Conservation (phyloP, 2,888 invertebrate species). For the Bombylius major region DNA sequence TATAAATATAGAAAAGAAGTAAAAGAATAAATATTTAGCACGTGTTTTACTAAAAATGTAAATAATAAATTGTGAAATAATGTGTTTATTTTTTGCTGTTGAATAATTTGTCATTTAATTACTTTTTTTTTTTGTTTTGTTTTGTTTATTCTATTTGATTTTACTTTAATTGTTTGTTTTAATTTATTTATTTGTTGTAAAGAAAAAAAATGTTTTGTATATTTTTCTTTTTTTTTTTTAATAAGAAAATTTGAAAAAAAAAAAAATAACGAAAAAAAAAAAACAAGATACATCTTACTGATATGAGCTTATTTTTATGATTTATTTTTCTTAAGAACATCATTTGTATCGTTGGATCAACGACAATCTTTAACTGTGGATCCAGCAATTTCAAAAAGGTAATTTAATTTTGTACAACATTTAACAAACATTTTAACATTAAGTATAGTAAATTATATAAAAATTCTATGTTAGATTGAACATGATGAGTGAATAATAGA, state of each 20-base stretch:
- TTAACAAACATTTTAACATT: neutral
- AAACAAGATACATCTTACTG: too few species aligned
- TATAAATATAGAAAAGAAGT: neutral
- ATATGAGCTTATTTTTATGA: neutral
- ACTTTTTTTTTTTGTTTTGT: too few species aligned
- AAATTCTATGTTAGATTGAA: too few species aligned
- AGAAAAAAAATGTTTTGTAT: too few species aligned
- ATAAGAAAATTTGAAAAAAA: too few species aligned
- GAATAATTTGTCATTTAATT: neutral
- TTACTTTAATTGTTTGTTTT: too few species aligned
- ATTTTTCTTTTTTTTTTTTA: too few species aligned
- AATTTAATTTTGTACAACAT: neutral
- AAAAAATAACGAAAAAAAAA: too few species aligned
- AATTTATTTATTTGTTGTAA: too few species aligned
- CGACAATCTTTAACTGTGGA: constrained; percentile 37
- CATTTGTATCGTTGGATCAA: constrained; percentile 37
- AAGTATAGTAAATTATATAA: too few species aligned
- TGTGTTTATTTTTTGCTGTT: neutral
- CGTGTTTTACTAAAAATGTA: constrained; percentile 10
- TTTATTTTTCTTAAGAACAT: constrained; percentile 25
- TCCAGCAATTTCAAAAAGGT: constrained; percentile 37
- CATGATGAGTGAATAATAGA: too few species aligned
- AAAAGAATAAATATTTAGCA: constrained; percentile 4
- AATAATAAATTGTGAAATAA: neutral
- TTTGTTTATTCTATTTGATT: too few species aligned